Evolutionary conservation across 2,113 vertebrate genomes (phyloP).

Genomic region (Lepisosteus osseus): DNA sequence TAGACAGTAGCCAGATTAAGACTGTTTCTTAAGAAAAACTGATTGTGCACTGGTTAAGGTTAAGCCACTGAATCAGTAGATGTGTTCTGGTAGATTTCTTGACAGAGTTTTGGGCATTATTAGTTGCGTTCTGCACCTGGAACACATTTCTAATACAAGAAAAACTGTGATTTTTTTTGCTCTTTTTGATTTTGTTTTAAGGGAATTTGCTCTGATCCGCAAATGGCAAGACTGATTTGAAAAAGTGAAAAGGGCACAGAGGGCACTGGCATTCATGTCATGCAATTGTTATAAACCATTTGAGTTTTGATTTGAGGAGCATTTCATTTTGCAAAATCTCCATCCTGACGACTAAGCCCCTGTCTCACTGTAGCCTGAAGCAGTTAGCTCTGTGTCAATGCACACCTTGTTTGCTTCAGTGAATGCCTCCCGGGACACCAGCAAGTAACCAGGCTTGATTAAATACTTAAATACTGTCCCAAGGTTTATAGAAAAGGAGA

Average conservation of each 20-base stretch:
- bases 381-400: slow-evolving; percentile 11
- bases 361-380: background rate
- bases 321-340: background rate
- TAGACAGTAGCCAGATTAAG: no score
- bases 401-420: slow-evolving; percentile 17
- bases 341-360: background rate
- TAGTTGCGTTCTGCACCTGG: no score
- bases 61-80: no score
- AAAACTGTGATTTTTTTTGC: no score
- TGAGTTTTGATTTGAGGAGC: background rate
- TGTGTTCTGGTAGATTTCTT: no score
- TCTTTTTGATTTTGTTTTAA: no score
- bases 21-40: no score
- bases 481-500: slow-evolving; percentile 14
- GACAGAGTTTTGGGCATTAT: no score
- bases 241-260: background rate
- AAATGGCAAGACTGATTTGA: no score
- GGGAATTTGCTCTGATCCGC: no score
- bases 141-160: no score
- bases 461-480: slow-evolving; percentile 29
- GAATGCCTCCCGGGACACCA: slow-evolving; percentile 7
- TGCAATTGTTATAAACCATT: background rate
- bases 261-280: background rate
- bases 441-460: slow-evolving; percentile 15
- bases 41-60: no score